Base-by-base conservation (phyloP, 1,140 invertebrate species). In the Conus ventricosus region DNA sequence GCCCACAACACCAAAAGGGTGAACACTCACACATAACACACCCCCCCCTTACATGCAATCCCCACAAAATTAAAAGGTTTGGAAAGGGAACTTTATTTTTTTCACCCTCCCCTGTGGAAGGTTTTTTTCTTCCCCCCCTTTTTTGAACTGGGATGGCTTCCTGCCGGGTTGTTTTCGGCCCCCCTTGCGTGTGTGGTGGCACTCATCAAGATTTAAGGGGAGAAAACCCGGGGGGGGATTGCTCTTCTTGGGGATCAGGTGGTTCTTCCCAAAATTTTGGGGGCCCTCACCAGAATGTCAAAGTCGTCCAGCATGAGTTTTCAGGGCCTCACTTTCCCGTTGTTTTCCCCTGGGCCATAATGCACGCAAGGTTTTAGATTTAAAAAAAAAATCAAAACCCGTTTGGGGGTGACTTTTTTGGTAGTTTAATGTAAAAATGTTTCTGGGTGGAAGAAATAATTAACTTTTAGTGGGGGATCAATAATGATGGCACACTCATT, bases 171-270 rank as follows among this genome's bases (percentile, higher is more conserved):
- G 94, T 89, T 95, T 95, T 0, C 94, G 92, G 81, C 94, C 93
- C 20, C 92, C 91, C 78, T 94, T 94, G 13, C 88, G 89, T 15
- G 94, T 94, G 78, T 95, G 94, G 83, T 95, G 95, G 86, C 95
- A 95, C 87, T 95, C 95, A 83, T 95, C 95, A 75, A 95, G 89
- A 13, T 94, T 90, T 20, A 95, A 67, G 51, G 94, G 88, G 5
- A 92, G 89, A 81, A 94, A 92, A 3, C 88, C 90, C 11, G 57
- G 60, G 4, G 93, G 60, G 4, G 84, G 84, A 7, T 60, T 60
- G 8, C 92, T 89, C 27, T 90, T 83, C 27, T 91, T 75, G 10
- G 81, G 88, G 0, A 88, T 87, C 51, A 94, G 84, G 80, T 91
- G 92, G 87, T 94, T 93, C n/a, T 93, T n/a, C n/a, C 60, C 53